Evolutionary conservation across 2,797 vertebrate genomes (phyloP), one percentile per base, ranked within the genome.

Genomic region (Hephaestus fuliginosus): DNA sequence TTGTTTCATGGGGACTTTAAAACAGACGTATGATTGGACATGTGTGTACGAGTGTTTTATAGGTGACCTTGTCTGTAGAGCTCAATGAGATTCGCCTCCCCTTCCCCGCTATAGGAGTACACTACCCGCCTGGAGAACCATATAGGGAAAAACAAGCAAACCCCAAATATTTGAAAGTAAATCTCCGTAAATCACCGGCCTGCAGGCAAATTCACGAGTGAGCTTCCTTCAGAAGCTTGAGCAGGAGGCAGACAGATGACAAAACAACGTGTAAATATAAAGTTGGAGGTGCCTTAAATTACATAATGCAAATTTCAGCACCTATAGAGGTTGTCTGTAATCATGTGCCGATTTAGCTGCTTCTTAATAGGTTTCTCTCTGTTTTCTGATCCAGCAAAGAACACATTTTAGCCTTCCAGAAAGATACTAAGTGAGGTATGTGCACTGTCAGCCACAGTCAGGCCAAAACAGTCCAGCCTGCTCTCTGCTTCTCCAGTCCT

Each of bases 391-490:
- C 56, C 74, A 91, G 81, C 69, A 67, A 84, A 74, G 68, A 81
- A 53, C 76, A 74, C 0, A 3, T 72, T 25, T 71, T 73, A 86
- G 53, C 14, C 67, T 62, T 57, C 78, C 74, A 76, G 81, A 90
- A 71, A 83, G 65, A 81, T 70, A 80, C 53, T 74, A 10, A 78
- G 43, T 64, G 48, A 89, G 89, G 90, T 91, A 90, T 87, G 87
- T 90, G 77, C 79, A 18, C 69, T 72, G 68, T 85, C 68, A 87
- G 79, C 76, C 57, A 64, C 49, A 76, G 65, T 22, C 49, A 73
- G 74, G 72, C 62, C 65, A 65, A 71, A n/a, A 68, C 3, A 68
- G 48, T 68, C 51, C 65, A 63, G 62, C 48, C 70, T 68, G 53
- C 56, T 74, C 18, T 58, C 56, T 77, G 70, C 70, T 82, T 70